These are phyloP conservation scores for Bombus polaris DNA, from an alignment of 1,140 invertebrate genomes.

Conservation along the genomic window DNA sequence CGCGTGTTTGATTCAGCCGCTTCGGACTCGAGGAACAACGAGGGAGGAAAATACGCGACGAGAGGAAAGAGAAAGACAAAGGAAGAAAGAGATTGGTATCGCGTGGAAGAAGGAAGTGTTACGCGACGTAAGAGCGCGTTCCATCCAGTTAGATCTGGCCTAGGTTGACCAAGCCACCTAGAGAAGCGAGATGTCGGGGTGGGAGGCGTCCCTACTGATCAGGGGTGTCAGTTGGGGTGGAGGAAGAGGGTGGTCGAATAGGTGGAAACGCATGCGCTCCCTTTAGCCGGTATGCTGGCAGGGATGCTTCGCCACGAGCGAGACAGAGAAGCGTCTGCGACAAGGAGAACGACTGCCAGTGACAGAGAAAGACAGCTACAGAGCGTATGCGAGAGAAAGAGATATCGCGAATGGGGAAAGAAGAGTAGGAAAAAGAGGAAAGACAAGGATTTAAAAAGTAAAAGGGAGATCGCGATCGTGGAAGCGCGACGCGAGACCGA, in stretches of 20 bases:
- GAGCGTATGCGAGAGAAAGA: constrained; percentile 29
- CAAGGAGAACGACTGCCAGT: neutral
- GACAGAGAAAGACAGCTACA: constrained; percentile 5
- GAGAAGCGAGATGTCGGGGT: constrained; percentile 26
- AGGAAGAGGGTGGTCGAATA: constrained; percentile 39
- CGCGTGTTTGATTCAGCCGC: neutral
- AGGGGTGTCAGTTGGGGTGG: constrained; percentile 36
- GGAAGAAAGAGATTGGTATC: neutral
- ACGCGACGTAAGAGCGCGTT: neutral
- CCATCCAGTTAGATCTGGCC: constrained; percentile 32
- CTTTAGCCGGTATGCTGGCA: constrained; percentile 47
- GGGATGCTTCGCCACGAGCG: constrained; percentile 54
- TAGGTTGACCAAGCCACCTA: constrained; percentile 33
- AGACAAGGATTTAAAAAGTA: neutral
- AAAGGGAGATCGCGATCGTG: neutral
- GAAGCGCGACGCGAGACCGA: constrained; percentile 7
- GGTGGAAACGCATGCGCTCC: constrained; percentile 43
- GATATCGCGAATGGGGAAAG: constrained; percentile 37
- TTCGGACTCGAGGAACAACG: neutral
- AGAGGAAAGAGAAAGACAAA: neutral
- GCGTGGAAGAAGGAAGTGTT: neutral
- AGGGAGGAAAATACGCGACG: too few species aligned
- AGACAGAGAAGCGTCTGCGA: constrained; percentile 16
- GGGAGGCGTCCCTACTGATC: constrained; percentile 20
- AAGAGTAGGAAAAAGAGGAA: neutral